These are phyloP conservation scores for Porites evermanni DNA, from an alignment of 92 coral and sea anemone species.

Conservation along the genomic window DNA sequence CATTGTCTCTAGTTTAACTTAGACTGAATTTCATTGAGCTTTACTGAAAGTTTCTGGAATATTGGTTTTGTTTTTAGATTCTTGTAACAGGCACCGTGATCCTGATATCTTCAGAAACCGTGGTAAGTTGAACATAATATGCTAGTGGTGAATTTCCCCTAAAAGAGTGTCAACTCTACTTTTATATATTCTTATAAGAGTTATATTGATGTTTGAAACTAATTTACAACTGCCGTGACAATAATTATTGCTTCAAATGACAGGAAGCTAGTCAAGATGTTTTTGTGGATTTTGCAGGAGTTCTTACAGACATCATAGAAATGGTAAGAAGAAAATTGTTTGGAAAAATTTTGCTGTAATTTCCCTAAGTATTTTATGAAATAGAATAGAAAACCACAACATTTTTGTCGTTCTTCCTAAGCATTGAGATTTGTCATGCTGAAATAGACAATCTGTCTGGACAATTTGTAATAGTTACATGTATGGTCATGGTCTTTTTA, in stretches of 20 bases:
- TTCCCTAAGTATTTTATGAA: too few relatives aligned
- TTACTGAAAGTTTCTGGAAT: not conserved
- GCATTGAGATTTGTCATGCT: too few relatives aligned
- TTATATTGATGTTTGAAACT: not conserved
- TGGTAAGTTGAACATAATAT: slow-evolving; percentile 50
- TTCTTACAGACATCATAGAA: slow-evolving; percentile 76
- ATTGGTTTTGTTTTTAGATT: slow-evolving; percentile 55
- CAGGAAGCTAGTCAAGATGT: slow-evolving; percentile 78
- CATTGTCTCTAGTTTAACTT: too few relatives aligned
- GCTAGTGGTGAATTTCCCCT: not conserved
- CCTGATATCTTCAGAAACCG: slow-evolving; percentile 70
- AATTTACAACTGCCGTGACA: too few relatives aligned
- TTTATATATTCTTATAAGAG: too few relatives aligned
- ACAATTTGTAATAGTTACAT: too few relatives aligned
- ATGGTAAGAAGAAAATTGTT: slow-evolving; percentile 36
- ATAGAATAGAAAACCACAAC: too few relatives aligned
- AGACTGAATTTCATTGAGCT: not conserved
- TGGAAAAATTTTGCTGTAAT: too few relatives aligned
- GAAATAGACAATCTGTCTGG: too few relatives aligned
- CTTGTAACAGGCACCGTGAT: slow-evolving; percentile 88
- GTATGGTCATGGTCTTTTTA: too few relatives aligned
- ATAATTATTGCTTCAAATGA: not conserved
- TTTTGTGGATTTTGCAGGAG: slow-evolving; percentile 82
- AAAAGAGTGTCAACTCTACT: not conserved
- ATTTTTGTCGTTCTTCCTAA: too few relatives aligned